Percentiles rank a stretch among this genome's conserved stretches.
phyloP scores from a whole-genome alignment of 30 jellyfish, hydroid and myxozoan species.

The Euphysa ruthae region DNA sequence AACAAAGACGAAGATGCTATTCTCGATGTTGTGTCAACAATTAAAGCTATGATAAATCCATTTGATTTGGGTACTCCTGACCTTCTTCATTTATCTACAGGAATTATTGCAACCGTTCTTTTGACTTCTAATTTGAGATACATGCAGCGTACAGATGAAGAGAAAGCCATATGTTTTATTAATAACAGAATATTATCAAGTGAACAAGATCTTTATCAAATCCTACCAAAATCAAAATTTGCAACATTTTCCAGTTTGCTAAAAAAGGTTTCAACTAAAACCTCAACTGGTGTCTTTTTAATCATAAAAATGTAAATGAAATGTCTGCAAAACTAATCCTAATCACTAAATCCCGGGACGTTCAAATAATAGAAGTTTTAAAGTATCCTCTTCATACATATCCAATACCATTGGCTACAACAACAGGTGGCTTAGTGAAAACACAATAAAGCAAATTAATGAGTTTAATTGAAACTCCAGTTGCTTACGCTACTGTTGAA shows the following conservation, averaged over 20 bases:
- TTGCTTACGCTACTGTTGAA: slow-evolving; percentile 16
- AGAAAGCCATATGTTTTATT: too few relatives aligned
- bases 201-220: not conserved
- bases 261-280: not conserved
- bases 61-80: not conserved
- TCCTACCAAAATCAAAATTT: not conserved
- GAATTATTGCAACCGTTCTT: not conserved
- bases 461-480: slow-evolving; percentile 12
- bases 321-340: slow-evolving; percentile 39
- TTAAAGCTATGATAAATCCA: not conserved
- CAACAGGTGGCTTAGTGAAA: too few relatives aligned
- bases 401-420: too few relatives aligned
- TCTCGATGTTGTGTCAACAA: not conserved
- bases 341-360: slow-evolving; percentile 35
- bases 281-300: slow-evolving; percentile 1
- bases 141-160: too few relatives aligned
- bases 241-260: not conserved
- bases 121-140: not conserved
- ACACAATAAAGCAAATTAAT: not conserved
- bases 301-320: too few relatives aligned
- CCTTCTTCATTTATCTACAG: not conserved
- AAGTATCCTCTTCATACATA: too few relatives aligned
- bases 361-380: too few relatives aligned
- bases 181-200: not conserved
- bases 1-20: not conserved